Base-by-base conservation (phyloP, 2,888 invertebrate genomes). In the Mellilla xanthometata region DNA sequence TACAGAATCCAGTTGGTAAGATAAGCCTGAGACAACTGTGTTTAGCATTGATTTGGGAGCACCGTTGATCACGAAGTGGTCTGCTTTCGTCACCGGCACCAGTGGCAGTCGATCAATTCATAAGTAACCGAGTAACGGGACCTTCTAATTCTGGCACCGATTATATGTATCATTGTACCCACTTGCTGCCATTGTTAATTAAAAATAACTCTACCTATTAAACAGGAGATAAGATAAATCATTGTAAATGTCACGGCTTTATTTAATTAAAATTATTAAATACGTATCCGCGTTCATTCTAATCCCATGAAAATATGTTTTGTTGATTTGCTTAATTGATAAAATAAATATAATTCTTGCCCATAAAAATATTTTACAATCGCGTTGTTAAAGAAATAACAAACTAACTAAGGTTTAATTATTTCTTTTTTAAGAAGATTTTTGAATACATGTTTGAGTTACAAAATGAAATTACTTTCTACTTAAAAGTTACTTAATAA, bases 21-120 rank as follows among this genome's bases (percentile, higher is more conserved):
- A 75, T 73, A 74, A 76, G 70, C 67, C 65, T 60, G 71, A 71
- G 70, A 72, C 74, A 74, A 70, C 79, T 73, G 79, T 76, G 76
- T 76, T 81, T 76, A 77, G 72, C 68, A 65, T 76, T 74, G 76
- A 76, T 81, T 82, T 72, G 72, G 70, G 77, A 76, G 76, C 79
- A 69, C 72, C 68, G 76, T 68, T 61, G 79, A 77, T 81, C 81
- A 82, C 81, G 80, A 81, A 63, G 67, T 69, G 74, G 71, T 66
- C 74, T 68, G 72, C 77, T 82, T 83, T 82, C 81, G 74, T 81
- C 83, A 81, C 75, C 62, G 63, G 27, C 28, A 19, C 26, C 27
- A 65, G 57, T 60, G 58, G 70, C 67, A 70, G 71, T 65, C 70
- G 63, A 72, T 68, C 74, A 70, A 67, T 70, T 63, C 63, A 65